Conservation (phyloP, 2,797 vertebrate genomes). For the Platyrinchus mystaceus region DNA sequence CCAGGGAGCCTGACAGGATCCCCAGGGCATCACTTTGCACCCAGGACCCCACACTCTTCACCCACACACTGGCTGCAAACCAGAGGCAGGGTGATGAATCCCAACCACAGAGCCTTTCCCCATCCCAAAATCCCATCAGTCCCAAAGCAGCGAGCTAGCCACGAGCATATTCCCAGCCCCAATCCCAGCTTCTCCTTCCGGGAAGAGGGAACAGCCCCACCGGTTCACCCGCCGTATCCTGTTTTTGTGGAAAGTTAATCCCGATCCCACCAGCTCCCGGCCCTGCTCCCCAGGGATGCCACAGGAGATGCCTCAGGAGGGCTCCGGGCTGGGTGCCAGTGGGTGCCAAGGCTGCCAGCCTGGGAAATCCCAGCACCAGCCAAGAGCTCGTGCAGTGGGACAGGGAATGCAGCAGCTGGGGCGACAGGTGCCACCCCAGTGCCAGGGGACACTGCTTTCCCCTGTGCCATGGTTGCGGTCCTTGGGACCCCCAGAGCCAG, state of each 20-base stretch:
- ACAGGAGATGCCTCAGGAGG: not conserved
- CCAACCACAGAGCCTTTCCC: not conserved
- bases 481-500: accelerated
- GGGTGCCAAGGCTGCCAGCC: not conserved
- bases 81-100: accelerated
- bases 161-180: not conserved
- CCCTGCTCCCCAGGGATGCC: not conserved
- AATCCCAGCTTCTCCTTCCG: constrained; percentile 3
- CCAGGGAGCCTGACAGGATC: not conserved
- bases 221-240: constrained; percentile 75
- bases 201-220: constrained; percentile 8
- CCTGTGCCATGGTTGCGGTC: too few relatives aligned
- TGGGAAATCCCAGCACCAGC: not conserved
- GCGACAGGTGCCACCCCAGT: not conserved
- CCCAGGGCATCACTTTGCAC: not conserved
- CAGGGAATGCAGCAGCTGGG: accelerated
- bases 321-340: not conserved
- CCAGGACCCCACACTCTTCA: not conserved
- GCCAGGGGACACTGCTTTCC: not conserved
- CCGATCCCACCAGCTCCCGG: not conserved
- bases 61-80: accelerated
- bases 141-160: not conserved
- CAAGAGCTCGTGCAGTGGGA: accelerated
- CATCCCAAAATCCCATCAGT: not conserved
- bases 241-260: constrained; percentile 83